Evolutionary conservation across 2,888 invertebrate genomes (phyloP).

Genomic region (Drosophila seclusa): DNA sequence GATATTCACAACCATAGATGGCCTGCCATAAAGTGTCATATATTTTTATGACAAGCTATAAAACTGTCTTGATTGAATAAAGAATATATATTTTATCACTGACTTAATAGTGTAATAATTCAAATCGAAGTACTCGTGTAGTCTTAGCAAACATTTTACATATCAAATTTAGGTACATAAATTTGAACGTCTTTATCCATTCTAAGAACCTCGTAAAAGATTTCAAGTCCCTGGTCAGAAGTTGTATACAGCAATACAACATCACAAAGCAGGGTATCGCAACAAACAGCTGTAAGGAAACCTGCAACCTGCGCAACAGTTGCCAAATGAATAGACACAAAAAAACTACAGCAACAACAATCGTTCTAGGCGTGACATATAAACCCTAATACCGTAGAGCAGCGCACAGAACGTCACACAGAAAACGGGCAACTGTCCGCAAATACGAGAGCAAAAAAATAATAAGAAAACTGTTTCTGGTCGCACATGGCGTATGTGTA

Average conservation of each 20-base stretch:
- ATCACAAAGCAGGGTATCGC: slow-evolving; percentile 7
- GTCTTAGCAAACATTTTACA: background rate
- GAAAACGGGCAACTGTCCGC: slow-evolving; percentile 1
- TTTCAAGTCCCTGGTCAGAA: background rate
- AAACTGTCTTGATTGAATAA: background rate
- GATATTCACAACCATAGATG: background rate
- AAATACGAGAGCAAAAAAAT: background rate
- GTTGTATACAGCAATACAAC: no score
- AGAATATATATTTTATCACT: background rate
- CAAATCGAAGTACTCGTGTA: background rate
- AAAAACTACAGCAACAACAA: slow-evolving; percentile 16
- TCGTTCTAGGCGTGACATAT: slow-evolving; percentile 58
- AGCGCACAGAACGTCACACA: slow-evolving; percentile 7
- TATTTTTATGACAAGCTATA: slow-evolving; percentile 1
- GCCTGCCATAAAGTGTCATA: background rate
- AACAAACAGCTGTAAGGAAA: slow-evolving; percentile 4
- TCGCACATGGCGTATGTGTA: slow-evolving; percentile 67
- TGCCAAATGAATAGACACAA: slow-evolving; percentile 44
- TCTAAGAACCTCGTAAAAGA: fast-evolving
- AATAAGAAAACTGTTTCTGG: slow-evolving; percentile 8
- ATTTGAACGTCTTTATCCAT: background rate
- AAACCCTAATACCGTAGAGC: slow-evolving; percentile 67
- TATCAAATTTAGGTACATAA: background rate
- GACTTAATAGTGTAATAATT: background rate
- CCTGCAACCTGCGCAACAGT: slow-evolving; percentile 60